Conservation (phyloP, 2,797 vertebrate species). For the Cryptoblepharus egeriae region DNA sequence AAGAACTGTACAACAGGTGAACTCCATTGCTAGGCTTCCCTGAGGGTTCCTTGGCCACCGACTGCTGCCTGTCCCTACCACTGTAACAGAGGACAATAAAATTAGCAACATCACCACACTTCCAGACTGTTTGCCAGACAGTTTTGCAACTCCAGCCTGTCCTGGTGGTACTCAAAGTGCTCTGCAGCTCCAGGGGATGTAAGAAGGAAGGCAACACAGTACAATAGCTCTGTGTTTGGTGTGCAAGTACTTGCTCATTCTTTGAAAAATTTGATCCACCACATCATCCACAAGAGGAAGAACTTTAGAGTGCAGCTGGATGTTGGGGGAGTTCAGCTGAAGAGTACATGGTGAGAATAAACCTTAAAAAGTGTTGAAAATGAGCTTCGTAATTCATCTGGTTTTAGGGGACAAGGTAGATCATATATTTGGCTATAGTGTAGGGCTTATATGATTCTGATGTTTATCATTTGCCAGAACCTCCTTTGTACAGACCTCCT, state of each 20-base stretch:
- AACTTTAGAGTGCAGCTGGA: too few relatives aligned
- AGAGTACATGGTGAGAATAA: background rate
- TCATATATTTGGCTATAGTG: background rate
- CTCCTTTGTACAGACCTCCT: background rate
- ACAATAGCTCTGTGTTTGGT: background rate
- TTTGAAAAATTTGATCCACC: background rate
- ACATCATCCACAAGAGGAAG: background rate
- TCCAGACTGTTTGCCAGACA: background rate
- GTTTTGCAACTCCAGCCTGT: background rate
- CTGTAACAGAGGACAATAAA: background rate
- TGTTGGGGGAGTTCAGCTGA: background rate
- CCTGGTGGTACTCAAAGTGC: background rate
- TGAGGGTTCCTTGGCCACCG: constrained; percentile 7
- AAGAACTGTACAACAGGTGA: constrained; percentile 38
- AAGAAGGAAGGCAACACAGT: background rate
- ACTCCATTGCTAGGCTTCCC: constrained; percentile 23
- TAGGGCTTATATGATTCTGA: background rate
- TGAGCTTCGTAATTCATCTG: background rate
- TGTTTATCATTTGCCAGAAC: background rate
- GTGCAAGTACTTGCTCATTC: too few relatives aligned
- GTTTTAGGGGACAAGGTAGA: background rate
- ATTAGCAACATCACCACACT: background rate
- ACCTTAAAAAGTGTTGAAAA: background rate
- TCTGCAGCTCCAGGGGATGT: accelerated
- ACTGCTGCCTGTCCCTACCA: background rate